These are phyloP conservation scores for Carcina quercana DNA, from an alignment of 2,888 invertebrate genomes.

Conservation along the genomic window DNA sequence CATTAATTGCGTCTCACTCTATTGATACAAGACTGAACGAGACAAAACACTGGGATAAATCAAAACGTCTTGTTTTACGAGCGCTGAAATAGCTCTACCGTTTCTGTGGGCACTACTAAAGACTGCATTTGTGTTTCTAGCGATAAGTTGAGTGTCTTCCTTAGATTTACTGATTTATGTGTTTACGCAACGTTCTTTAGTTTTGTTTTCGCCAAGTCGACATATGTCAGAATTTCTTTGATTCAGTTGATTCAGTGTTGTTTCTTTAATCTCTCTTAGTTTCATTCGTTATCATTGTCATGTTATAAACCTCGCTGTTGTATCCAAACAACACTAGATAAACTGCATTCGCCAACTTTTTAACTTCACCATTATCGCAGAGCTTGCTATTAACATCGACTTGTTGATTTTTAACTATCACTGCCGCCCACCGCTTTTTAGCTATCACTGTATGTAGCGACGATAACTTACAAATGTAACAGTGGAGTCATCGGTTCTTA, in stretches of 20 bases:
- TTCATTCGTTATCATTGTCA: too few relatives aligned
- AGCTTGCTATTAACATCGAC: too few relatives aligned
- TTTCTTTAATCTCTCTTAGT: too few relatives aligned
- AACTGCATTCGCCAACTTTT: too few relatives aligned
- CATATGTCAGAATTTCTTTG: background rate
- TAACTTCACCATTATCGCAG: too few relatives aligned
- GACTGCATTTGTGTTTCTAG: conserved; percentile 12
- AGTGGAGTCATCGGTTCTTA: conserved; percentile 31
- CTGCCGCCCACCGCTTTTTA: too few relatives aligned
- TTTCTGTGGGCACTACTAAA: conserved; percentile 6
- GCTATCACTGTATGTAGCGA: too few relatives aligned
- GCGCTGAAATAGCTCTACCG: conserved; percentile 11
- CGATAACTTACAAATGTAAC: background rate
- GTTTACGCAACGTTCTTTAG: conserved; percentile 5
- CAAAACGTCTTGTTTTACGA: conserved; percentile 8
- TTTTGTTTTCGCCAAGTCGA: conserved; percentile 1
- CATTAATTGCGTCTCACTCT: background rate
- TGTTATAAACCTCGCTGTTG: too few relatives aligned
- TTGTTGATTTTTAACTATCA: too few relatives aligned
- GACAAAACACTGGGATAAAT: conserved; percentile 8
- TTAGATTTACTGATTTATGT: conserved; percentile 11
- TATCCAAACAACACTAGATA: too few relatives aligned
- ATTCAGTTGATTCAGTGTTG: too few relatives aligned
- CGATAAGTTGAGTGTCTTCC: conserved; percentile 15
- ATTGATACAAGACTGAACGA: conserved; percentile 4